Evolutionary conservation across 2,888 invertebrate genomes (phyloP), one percentile per base, ranked within the genome.

Genomic region (Polymixis lichenea): DNA sequence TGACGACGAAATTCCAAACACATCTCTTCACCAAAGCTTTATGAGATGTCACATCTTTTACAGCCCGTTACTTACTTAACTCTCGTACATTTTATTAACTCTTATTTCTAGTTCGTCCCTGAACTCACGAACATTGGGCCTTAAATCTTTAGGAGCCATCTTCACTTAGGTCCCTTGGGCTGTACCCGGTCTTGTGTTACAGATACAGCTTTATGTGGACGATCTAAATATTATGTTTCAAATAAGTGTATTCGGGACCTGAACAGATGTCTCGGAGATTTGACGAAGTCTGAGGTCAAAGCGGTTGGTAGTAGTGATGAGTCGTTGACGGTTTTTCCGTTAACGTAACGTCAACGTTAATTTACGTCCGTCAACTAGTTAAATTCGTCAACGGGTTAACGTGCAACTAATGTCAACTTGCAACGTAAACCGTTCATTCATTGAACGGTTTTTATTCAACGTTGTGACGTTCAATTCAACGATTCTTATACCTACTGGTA

Each of bases 61-160:
- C 55, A 49, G n/a, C 55, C 25, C 19, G 5, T 65, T 60, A 77
- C 38, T 65, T 56, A 71, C 28, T 32, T 51, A 64, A 56, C 55
- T 68, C 55, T 28, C 55, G 15, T 75, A 68, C 43, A 66, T 72
- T 77, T 84, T 77, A 72, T 66, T 69, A 70, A 17, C 28, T 78
- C 46, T 43, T 72, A 86, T 82, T 82, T 72, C 67, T 61, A 53
- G 60, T 83, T 69, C 60, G 69, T 66, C 78, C 69, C 77, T 65
- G 60, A 82, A 72, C 49, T n/a, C 43, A 68, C 11, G 61, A 65
- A 69, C 66, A 32, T 61, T 19, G 72, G 46, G 72, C 51, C 38
- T 60, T 82, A 85, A 85, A 85, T 82, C 83, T 85, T 79, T 2
- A 22, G 72, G 13, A 56, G 32, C 83, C 62, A 73, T 86, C 83